phyloP scores from a whole-genome alignment of 2,888 invertebrate genomes.

The Brenthis hecate region DNA sequence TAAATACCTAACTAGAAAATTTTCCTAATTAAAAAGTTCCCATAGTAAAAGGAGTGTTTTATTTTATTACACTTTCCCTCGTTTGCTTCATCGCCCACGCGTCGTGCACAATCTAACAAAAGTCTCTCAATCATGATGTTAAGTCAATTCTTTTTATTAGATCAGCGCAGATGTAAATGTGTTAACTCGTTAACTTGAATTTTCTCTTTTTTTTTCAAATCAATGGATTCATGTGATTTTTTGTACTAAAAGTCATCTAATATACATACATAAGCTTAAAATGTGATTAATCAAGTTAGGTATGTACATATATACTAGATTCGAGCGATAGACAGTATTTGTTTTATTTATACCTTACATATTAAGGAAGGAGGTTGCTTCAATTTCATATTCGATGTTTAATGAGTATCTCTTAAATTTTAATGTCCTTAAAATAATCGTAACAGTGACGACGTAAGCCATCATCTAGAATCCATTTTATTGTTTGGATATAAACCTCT shows the following conservation, averaged over 20 bases:
- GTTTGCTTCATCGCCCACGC: conserved; percentile 14
- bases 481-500: conserved; percentile 74
- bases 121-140: conserved; percentile 25
- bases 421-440: conserved; percentile 70
- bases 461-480: conserved; percentile 72
- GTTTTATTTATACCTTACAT: too few species aligned
- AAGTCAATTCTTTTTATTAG: conserved; percentile 32
- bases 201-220: conserved; percentile 18
- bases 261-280: too few species aligned
- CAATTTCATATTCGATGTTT: conserved; percentile 58
- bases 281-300: too few species aligned
- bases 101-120: conserved; percentile 18
- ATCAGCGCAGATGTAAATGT: conserved; percentile 35
- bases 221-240: conserved; percentile 25
- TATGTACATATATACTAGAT: too few species aligned
- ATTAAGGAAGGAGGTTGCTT: neutral
- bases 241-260: neutral
- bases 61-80: neutral
- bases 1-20: too few species aligned
- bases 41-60: neutral
- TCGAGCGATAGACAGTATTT: too few species aligned
- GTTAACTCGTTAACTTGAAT: conserved; percentile 32
- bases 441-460: conserved; percentile 69
- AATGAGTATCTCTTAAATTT: conserved; percentile 68
- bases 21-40: too few species aligned